phyloP scores from a whole-genome alignment of 2,113 vertebrate genomes.

The Picathartes gymnocephalus region DNA sequence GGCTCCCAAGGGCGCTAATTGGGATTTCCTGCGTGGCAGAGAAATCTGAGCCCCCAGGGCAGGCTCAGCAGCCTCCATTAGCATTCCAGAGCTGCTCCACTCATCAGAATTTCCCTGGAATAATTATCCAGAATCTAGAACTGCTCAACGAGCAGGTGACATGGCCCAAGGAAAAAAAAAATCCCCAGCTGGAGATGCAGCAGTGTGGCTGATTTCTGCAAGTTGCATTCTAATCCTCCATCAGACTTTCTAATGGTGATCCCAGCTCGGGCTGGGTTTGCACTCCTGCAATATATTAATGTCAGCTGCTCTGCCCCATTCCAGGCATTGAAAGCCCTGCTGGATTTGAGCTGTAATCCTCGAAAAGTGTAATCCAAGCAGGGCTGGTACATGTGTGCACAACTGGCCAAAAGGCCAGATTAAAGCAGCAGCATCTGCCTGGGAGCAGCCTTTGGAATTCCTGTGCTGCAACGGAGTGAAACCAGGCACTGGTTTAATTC shows the following conservation, averaged over 20 bases:
- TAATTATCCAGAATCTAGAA: neutral
- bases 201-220: neutral
- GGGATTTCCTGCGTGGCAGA: neutral
- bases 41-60: neutral
- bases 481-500: neutral
- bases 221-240: neutral
- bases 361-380: constrained; percentile 46
- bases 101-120: neutral
- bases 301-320: neutral
- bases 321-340: constrained; percentile 38
- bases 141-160: neutral
- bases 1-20: neutral
- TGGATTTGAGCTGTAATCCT: constrained; percentile 57
- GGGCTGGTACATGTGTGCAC: neutral
- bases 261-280: neutral
- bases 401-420: constrained; percentile 29
- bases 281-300: neutral
- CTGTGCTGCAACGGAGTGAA: neutral
- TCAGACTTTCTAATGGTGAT: neutral
- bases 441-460: neutral
- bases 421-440: constrained; percentile 43
- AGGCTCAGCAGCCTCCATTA: neutral
- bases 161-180: neutral
- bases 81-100: accelerated
- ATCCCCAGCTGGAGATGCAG: neutral